Conservation (phyloP, 2,113 vertebrate species). For the Ceyx margarethae region DNA sequence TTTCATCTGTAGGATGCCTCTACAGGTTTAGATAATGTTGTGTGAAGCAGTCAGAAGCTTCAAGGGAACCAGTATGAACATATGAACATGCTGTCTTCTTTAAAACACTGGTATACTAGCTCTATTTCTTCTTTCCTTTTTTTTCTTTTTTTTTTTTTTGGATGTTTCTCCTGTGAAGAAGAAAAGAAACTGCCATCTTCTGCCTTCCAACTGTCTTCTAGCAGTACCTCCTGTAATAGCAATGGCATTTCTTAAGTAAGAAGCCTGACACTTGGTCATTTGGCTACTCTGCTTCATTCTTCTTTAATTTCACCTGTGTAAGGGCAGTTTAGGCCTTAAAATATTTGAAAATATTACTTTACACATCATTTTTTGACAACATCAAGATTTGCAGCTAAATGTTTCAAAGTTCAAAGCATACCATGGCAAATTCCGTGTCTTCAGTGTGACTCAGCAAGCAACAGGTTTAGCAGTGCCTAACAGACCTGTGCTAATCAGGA, state of each 20-base stretch:
- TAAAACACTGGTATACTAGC: neutral
- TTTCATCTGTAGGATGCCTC: slow-evolving; percentile 1
- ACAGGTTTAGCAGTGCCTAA: neutral
- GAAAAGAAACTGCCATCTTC: neutral
- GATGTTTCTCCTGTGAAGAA: neutral
- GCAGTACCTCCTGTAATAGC: neutral
- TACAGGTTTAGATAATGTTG: neutral
- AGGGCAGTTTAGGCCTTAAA: neutral
- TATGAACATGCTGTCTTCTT: neutral
- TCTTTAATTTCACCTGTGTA: neutral
- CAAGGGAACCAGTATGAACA: neutral
- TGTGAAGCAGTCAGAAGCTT: slow-evolving; percentile 7
- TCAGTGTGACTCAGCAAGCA: neutral
- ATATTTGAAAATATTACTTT: neutral
- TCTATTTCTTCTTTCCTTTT: neutral
- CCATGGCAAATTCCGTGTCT: neutral
- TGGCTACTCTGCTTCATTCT: neutral
- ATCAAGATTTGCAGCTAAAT: neutral
- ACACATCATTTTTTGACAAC: neutral
- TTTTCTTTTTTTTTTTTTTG: neutral
- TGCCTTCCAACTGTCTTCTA: neutral
- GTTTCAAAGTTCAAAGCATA: neutral
- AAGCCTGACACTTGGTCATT: neutral
- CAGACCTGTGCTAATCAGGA: neutral
- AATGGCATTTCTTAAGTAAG: neutral